Percentiles rank a stretch among this genome's conserved stretches.
These are phyloP conservation scores for Sarcophaga bullata DNA, from an alignment of 1,140 invertebrate species.

Conservation along the genomic window DNA sequence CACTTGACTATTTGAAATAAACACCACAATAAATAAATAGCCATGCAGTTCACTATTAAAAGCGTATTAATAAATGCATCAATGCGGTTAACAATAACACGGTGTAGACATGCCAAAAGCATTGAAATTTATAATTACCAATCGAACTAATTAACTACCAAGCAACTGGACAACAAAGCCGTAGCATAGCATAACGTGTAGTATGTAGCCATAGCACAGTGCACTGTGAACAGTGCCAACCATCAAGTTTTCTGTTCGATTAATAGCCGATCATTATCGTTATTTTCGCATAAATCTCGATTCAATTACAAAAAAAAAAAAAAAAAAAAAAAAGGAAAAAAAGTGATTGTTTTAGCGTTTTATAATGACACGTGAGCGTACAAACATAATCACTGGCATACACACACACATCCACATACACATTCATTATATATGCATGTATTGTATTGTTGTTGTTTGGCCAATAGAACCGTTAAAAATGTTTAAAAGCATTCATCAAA, in stretches of 20 bases:
- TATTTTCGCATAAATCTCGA: not conserved
- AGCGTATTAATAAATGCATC: too few species aligned
- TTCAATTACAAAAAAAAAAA: too few species aligned
- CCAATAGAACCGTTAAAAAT: too few species aligned
- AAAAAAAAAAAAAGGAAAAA: not conserved
- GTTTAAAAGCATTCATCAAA: not conserved
- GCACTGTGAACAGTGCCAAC: not conserved
- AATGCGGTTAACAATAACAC: too few species aligned
- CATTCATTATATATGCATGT: too few species aligned
- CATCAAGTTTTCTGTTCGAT: not conserved
- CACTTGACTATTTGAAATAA: too few species aligned
- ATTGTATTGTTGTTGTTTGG: too few species aligned
- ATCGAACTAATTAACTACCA: not conserved
- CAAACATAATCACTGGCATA: too few species aligned
- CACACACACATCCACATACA: too few species aligned
- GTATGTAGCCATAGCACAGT: too few species aligned
- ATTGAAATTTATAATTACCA: not conserved
- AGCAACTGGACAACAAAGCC: not conserved
- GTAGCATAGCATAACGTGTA: not conserved
- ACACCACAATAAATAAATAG: too few species aligned
- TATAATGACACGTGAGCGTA: not conserved
- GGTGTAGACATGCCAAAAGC: not conserved
- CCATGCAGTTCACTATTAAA: too few species aligned
- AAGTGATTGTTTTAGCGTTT: not conserved
- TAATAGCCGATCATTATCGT: slow-evolving; percentile 8